Evolutionary conservation across 2,113 vertebrate genomes (phyloP).

Genomic region (Bufo bufo): DNA sequence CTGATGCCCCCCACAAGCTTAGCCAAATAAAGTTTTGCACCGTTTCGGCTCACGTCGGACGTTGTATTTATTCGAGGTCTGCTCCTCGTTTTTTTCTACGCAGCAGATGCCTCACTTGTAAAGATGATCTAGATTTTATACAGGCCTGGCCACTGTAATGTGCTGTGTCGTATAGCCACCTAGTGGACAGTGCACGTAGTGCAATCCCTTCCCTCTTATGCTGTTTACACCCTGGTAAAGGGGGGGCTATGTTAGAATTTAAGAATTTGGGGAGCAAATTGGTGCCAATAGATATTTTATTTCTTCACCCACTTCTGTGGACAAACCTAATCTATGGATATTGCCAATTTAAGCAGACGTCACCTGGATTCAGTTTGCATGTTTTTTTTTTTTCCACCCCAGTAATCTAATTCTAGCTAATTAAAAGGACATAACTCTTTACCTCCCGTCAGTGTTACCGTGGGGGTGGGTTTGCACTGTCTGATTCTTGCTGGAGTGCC

Average conservation of each 20-base stretch:
- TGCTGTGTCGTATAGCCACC: constrained; percentile 1
- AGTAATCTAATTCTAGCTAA: neutral
- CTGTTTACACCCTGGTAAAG: neutral
- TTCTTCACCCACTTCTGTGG: neutral
- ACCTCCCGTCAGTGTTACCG: neutral
- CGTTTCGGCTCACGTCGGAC: neutral
- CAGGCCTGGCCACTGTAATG: neutral
- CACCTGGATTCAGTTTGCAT: neutral
- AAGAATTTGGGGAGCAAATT: neutral
- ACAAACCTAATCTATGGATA: too few species aligned
- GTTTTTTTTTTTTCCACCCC: neutral
- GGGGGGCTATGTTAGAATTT: neutral
- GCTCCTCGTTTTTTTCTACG: neutral
- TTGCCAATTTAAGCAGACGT: neutral
- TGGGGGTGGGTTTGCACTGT: neutral
- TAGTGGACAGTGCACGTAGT: constrained; percentile 14
- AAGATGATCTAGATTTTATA: neutral
- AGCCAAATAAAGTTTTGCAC: constrained; percentile 3
- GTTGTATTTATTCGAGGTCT: neutral
- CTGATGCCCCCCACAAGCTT: neutral
- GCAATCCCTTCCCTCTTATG: neutral
- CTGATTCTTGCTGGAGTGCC: neutral
- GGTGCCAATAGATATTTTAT: neutral
- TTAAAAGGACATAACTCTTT: neutral
- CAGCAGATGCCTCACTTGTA: neutral